These are phyloP conservation scores for Drosophila sulfurigaster DNA, from an alignment of 1,140 invertebrate genomes.

Conservation along the genomic window DNA sequence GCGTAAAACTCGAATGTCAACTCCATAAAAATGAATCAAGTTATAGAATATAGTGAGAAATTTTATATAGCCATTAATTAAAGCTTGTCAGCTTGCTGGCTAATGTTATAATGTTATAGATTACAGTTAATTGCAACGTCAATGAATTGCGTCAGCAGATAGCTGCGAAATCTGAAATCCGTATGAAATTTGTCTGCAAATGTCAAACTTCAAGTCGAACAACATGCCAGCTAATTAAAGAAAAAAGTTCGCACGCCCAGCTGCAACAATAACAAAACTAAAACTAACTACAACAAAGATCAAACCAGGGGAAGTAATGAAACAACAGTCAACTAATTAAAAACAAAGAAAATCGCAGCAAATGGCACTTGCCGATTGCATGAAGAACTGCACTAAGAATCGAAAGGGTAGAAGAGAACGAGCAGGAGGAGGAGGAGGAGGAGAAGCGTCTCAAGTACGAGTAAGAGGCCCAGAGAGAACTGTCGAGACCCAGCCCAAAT, in stretches of 20 bases:
- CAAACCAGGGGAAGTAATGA: conserved; percentile 1
- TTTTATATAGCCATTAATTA: conserved; percentile 9
- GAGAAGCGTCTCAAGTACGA: conserved; percentile 15
- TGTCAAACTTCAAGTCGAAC: conserved; percentile 52
- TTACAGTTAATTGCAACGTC: conserved; percentile 29
- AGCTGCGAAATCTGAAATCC: conserved; percentile 9
- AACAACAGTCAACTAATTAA: conserved; percentile 66
- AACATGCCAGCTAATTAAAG: conserved; percentile 63
- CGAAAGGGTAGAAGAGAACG: conserved; percentile 22
- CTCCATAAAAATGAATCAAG: background rate
- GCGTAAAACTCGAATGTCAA: background rate
- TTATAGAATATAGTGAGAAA: background rate
- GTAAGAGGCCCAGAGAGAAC: conserved; percentile 4
- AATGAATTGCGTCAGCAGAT: conserved; percentile 35
- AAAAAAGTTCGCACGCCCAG: conserved; percentile 52
- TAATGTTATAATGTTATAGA: conserved; percentile 25
- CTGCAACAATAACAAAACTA: conserved; percentile 10
- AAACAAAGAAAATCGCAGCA: conserved; percentile 52
- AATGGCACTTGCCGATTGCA: conserved; percentile 66
- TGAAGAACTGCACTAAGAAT: conserved; percentile 33
- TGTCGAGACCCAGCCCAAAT: conserved; percentile 55
- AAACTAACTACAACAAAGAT: conserved; percentile 7
- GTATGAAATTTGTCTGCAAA: conserved; percentile 37
- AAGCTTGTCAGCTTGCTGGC: conserved; percentile 2
- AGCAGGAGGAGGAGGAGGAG: conserved; percentile 10